These are phyloP conservation scores for Clinocottus analis DNA, from an alignment of 2,113 vertebrate genomes.

Conservation along the genomic window DNA sequence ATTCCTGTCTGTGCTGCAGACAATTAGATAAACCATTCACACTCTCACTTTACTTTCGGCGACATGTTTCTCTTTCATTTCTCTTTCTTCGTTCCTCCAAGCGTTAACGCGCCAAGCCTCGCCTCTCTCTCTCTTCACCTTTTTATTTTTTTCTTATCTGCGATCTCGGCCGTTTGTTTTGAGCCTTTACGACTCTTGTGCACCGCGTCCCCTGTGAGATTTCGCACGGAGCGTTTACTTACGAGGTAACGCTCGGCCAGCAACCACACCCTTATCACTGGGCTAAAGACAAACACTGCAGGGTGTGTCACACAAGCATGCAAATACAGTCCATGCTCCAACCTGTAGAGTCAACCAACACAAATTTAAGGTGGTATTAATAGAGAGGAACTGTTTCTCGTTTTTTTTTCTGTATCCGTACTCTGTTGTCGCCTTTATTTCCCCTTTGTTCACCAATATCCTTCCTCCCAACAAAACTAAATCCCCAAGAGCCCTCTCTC, in stretches of 20 bases:
- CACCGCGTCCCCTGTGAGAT: constrained; percentile 47
- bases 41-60: constrained; percentile 15
- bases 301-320: constrained; percentile 69
- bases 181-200: constrained; percentile 19
- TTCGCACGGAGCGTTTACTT: constrained; percentile 51
- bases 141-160: constrained; percentile 23
- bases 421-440: constrained; percentile 24
- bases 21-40: constrained; percentile 18
- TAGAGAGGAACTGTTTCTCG: background rate
- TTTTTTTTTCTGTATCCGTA: background rate
- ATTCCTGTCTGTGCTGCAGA: constrained; percentile 45
- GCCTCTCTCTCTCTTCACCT: background rate
- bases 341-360: constrained; percentile 57
- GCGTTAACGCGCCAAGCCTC: background rate
- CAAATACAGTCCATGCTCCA: constrained; percentile 39
- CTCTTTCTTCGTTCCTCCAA: constrained; percentile 15
- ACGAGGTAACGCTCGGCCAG: constrained; percentile 29
- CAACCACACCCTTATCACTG: constrained; percentile 72
- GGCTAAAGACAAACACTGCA: constrained; percentile 68
- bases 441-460: constrained; percentile 40
- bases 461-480: background rate
- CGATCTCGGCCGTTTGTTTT: constrained; percentile 6
- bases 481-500: constrained; percentile 5
- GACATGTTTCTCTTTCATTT: constrained; percentile 38
- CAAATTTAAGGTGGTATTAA: background rate